These are phyloP conservation scores for Phortica magna DNA, from an alignment of 2,888 invertebrate genomes.

Conservation along the genomic window DNA sequence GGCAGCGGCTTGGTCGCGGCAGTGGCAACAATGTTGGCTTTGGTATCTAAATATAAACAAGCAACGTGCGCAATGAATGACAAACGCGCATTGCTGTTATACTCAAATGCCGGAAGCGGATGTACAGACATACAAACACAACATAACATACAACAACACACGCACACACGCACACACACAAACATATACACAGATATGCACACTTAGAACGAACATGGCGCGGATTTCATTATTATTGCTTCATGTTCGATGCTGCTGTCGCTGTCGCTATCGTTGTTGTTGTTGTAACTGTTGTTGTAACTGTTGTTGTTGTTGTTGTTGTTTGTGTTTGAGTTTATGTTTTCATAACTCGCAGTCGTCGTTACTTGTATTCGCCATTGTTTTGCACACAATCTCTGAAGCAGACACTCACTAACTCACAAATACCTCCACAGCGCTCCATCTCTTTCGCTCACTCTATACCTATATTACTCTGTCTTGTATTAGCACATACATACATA, in stretches of 20 bases:
- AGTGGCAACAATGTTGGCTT: neutral
- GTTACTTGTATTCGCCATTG: neutral
- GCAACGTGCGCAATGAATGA: conserved; percentile 12
- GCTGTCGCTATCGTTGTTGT: neutral
- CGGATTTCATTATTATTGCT: conserved; percentile 30
- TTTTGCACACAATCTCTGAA: neutral
- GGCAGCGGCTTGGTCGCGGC: no score
- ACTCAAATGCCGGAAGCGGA: conserved; percentile 14
- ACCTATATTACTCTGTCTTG: neutral
- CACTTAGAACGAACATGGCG: conserved; percentile 4
- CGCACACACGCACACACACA: neutral
- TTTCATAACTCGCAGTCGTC: conserved; percentile 25
- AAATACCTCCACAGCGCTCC: neutral
- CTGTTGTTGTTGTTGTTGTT: neutral
- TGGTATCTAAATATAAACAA: neutral
- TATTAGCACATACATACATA: conserved; percentile 14
- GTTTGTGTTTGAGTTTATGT: conserved; percentile 26
- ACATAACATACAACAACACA: neutral
- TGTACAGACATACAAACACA: neutral
- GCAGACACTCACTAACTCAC: neutral
- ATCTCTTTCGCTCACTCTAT: neutral
- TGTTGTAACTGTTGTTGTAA: neutral
- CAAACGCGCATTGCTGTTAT: conserved; percentile 7
- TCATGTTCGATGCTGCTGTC: conserved; percentile 6
- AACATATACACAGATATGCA: neutral